Evolutionary conservation across 2,113 vertebrate species (phyloP), one percentile per base, ranked within the genome.

Genomic region (Hypomesus transpacificus): DNA sequence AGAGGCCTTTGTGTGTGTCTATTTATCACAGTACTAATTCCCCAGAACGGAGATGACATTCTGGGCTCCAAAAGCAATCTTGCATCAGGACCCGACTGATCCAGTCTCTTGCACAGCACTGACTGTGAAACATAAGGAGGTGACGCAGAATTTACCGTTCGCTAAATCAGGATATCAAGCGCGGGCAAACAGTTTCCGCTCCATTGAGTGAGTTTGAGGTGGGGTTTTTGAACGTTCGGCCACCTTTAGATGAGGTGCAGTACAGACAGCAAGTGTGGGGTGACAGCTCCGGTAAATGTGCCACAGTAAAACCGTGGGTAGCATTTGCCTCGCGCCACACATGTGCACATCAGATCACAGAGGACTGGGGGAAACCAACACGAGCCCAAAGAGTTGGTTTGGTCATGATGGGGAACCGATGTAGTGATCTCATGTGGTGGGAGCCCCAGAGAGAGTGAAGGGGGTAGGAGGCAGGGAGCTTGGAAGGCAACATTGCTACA

Each of bases 361-460:
- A 22, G 72, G 56, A 73, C 76, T 82, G 83, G 61, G 68, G 80
- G 85, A 83, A 81, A 66, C 31, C 39, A 77, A 56, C 56, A 61
- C 66, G 46, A 74, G 78, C 76, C 80, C 75, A 52, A 75, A 71
- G 26, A 70, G 13, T 69, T 82, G 77, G 79, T 81, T 85, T 79
- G 82, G 77, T 88, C 70, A 72, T 86, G 85, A 91, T 85, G 82
- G 85, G 76, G 84, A 82, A 81, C 82, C 85, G 87, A 88, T 86
- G 84, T 74, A 87, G 73, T 87, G 79, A 85, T 84, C 68, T 88
- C 86, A 84, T 88, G 85, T 84, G 84, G 87, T 85, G 70, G 77
- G 74, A 80, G 60, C 60, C 80, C 65, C 71, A 84, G 74, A 89
- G 78, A 76, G 76, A 80, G 81, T 69, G 81, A 75, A 83, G 88